These are phyloP conservation scores for Drosophila parthenogenetica DNA, from an alignment of 2,888 invertebrate species.

Conservation along the genomic window DNA sequence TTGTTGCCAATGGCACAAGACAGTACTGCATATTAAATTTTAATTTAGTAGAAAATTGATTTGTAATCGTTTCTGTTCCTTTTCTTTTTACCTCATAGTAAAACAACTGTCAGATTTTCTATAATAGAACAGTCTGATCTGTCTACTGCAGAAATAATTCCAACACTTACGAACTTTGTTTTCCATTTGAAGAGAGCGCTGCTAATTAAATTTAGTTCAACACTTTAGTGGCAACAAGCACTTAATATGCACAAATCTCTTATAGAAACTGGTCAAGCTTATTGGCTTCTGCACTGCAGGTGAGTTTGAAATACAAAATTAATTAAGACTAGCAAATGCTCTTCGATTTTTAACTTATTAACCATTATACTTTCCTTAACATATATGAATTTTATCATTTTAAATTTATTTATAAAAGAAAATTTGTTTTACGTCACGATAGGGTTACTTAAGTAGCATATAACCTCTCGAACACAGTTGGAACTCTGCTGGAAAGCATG, in stretches of 20 bases:
- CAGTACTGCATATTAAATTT: too few relatives aligned
- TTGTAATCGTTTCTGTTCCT: too few relatives aligned
- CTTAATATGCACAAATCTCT: slow-evolving; percentile 6
- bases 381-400: too few relatives aligned
- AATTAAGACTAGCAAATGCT: background rate
- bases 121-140: too few relatives aligned
- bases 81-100: too few relatives aligned
- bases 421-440: background rate
- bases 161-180: background rate
- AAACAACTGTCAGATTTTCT: too few relatives aligned
- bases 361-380: too few relatives aligned
- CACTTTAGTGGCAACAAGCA: background rate
- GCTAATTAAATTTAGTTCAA: background rate
- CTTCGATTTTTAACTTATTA: background rate
- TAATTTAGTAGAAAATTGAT: too few relatives aligned
- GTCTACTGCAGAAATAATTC: too few relatives aligned
- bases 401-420: too few relatives aligned
- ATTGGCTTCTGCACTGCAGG: background rate
- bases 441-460: background rate
- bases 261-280: background rate
- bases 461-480: background rate
- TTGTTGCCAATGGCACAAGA: too few relatives aligned
- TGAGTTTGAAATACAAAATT: background rate
- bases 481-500: background rate
- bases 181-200: background rate